Evolutionary conservation across 2,113 vertebrate genomes (phyloP).

Genomic region (Chinchilla lanigera): DNA sequence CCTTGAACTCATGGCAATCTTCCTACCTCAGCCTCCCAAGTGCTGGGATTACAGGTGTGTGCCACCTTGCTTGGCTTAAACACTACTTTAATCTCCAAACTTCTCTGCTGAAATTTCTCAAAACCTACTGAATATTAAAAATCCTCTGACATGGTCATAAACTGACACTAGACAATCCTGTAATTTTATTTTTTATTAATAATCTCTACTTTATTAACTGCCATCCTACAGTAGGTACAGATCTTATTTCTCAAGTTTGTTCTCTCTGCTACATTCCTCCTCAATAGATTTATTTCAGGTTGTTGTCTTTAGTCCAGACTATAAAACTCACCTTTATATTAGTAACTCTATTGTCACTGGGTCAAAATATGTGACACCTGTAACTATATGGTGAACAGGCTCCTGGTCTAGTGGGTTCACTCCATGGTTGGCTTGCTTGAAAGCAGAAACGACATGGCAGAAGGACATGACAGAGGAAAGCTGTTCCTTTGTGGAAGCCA

Average conservation of each 20-base stretch:
- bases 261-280: neutral
- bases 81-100: neutral
- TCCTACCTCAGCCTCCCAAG: neutral
- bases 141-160: neutral
- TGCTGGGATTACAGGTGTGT: neutral
- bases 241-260: neutral
- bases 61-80: neutral
- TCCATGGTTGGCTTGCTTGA: neutral
- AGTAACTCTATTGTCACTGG: neutral
- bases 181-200: neutral
- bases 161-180: neutral
- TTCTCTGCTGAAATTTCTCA: constrained; percentile 37
- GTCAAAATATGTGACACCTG: neutral
- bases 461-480: neutral
- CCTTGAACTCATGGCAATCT: neutral
- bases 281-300: neutral
- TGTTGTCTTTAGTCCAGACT: neutral
- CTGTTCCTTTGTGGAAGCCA: neutral
- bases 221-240: neutral
- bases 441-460: neutral
- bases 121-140: neutral
- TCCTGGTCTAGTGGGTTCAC: neutral
- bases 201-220: neutral
- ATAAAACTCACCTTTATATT: neutral
- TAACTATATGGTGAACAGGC: neutral